Evolutionary conservation across 1,140 invertebrate genomes (phyloP).

Genomic region (Eupristina koningsbergeri): DNA sequence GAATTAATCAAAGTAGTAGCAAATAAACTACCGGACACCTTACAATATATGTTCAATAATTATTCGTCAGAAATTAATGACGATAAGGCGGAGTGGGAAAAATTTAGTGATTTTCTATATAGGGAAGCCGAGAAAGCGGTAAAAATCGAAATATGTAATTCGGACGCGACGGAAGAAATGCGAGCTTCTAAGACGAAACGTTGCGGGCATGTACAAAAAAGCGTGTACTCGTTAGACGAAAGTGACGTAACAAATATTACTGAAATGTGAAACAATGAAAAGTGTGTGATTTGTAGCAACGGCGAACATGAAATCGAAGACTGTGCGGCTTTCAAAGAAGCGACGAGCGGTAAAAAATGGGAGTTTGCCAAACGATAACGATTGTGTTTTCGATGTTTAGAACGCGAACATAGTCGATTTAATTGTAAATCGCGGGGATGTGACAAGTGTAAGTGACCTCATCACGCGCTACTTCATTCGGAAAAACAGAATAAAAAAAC

Average conservation of each 20-base stretch:
- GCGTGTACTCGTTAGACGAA: background rate
- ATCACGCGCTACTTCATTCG: background rate
- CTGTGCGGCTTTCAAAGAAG: background rate
- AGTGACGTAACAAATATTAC: background rate
- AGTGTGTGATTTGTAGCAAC: background rate
- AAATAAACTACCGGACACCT: background rate
- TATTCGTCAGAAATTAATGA: background rate
- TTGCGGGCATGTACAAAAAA: too few species aligned
- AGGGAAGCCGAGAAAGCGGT: background rate
- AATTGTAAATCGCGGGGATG: background rate
- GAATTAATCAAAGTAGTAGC: background rate
- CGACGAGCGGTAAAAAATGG: too few species aligned
- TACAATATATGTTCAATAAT: background rate
- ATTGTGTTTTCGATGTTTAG: too few species aligned
- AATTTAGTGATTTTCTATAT: background rate
- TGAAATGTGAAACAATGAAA: background rate
- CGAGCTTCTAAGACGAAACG: background rate
- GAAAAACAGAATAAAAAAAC: too few species aligned
- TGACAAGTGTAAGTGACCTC: background rate
- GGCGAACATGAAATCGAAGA: too few species aligned
- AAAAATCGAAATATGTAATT: background rate
- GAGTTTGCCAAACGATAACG: too few species aligned
- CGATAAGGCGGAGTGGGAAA: background rate
- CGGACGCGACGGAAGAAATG: background rate
- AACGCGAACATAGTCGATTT: too few species aligned